A percentile compares a stretch with the other conserved stretches of the same genome.
Evolutionary conservation across 2,888 invertebrate genomes (phyloP).

Genomic region (Sphaerophoria rueppellii): DNA sequence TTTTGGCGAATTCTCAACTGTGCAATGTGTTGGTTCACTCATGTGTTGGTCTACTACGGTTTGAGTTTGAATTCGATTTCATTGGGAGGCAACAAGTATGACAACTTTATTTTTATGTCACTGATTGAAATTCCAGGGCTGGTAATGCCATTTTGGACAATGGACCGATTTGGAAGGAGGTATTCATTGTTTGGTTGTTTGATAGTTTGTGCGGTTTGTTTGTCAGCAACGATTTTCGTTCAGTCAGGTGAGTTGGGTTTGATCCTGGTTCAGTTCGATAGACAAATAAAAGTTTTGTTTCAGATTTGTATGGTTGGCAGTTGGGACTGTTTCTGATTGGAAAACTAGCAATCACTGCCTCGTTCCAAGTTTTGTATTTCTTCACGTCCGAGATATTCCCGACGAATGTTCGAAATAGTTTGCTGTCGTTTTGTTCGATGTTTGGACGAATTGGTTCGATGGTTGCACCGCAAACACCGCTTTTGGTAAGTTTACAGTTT

Average conservation of each 20-base stretch:
- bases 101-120: conserved; percentile 34
- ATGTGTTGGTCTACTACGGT: conserved; percentile 91
- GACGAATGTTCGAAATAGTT: conserved; percentile 86
- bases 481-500: conserved; percentile 81
- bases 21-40: conserved; percentile 90
- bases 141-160: conserved; percentile 24
- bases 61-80: conserved; percentile 37
- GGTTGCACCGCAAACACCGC: conserved; percentile 87
- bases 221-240: conserved; percentile 13
- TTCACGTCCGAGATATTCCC: conserved; percentile 89
- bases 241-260: conserved; percentile 2
- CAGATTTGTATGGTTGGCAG: conserved; percentile 74
- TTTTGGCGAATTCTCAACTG: conserved; percentile 83
- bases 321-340: conserved; percentile 84
- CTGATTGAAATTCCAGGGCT: conserved; percentile 38
- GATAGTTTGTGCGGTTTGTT: conserved; percentile 24
- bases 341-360: conserved; percentile 86
- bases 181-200: conserved; percentile 33
- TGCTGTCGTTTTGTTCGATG: conserved; percentile 87
- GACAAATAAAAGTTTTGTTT: background rate
- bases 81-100: conserved; percentile 32
- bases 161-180: conserved; percentile 29
- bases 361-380: conserved; percentile 87
- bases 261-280: background rate
- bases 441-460: conserved; percentile 87